Base-by-base conservation (phyloP, 2,113 vertebrate genomes). In the Elachura formosa region DNA sequence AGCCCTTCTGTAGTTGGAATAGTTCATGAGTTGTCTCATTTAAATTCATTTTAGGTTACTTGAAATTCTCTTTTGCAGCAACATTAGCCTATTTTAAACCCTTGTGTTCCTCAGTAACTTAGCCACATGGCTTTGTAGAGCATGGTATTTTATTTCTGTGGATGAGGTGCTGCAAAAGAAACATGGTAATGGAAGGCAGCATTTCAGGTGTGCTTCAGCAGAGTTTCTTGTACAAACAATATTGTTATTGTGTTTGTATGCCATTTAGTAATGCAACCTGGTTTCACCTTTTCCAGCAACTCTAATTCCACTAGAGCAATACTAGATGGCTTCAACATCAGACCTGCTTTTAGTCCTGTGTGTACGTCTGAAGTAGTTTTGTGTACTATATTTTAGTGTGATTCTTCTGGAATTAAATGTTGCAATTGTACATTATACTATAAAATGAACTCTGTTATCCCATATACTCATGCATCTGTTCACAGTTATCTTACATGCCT, bases 321-420 rank as follows among this genome's bases (percentile, higher is more conserved):
- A 52, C 62, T 77, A 64, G 51, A 29, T 85, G 62, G 41, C 58
- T 96, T 96, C 77, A 73, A 17, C 45, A 67, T 87, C 84, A 80
- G n/a, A 67, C 72, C 41, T 84, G 38, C 48, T 89, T 91, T 74
- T 15, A 71, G 75, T 87, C 72, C 69, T 28, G 28, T 33, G 31
- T 74, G 7, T 31, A 9, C 77, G 72, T 85, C 87, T 83, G 81
- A 73, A 77, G 45, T 55, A 12, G 45, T 79, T 89, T 87, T 89
- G 36, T 66, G 69, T 83, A 17, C 28, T 74, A 5, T 79, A 49
- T 84, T 91, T 93, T 81, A 69, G n/a, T 62, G 66, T 64, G 25
- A 77, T 85, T n/a, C 52, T 94, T 82, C 76, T 58, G 31, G n/a
- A 94, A 84, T 90, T 85, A 89, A 67, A 51, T 80, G 63, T 92